Percentiles rank a stretch among this genome's conserved stretches.
Evolutionary conservation across 2,888 invertebrate species (phyloP).

Genomic region (Synergus japonicus): DNA sequence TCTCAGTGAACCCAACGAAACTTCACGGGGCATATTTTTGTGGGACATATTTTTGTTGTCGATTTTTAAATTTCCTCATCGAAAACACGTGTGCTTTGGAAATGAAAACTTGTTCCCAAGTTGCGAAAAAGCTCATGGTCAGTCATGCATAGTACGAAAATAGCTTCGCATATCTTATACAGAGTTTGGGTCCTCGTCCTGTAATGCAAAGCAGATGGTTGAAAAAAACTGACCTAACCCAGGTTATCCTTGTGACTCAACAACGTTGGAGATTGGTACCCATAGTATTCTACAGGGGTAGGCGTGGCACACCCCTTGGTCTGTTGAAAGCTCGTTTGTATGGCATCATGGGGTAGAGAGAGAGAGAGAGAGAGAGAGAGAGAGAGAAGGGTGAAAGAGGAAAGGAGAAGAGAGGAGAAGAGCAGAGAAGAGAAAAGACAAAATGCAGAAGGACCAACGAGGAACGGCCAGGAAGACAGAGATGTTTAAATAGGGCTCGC

Average conservation of each 20-base stretch:
- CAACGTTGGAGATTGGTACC: constrained; percentile 43
- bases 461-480: constrained; percentile 10
- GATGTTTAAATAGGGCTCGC: constrained; percentile 6
- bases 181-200: no score
- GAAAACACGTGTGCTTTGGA: no score
- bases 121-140: no score
- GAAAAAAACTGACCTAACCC: constrained; percentile 48
- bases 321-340: constrained; percentile 63
- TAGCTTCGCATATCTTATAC: no score
- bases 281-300: constrained; percentile 61
- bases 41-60: no score
- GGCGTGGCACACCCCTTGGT: constrained; percentile 68
- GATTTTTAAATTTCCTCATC: no score
- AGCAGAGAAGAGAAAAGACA: constrained; percentile 51
- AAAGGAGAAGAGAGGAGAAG: constrained; percentile 48
- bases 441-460: constrained; percentile 48
- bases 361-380: constrained; percentile 37
- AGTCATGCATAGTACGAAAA: no score
- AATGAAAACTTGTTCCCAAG: no score
- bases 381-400: constrained; percentile 43
- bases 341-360: constrained; percentile 54
- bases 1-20: no score
- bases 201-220: no score
- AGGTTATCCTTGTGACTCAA: constrained; percentile 36
- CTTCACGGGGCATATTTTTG: no score